Evolutionary conservation across 2,888 invertebrate genomes (phyloP).

Genomic region (Eupithecia pulchellata): DNA sequence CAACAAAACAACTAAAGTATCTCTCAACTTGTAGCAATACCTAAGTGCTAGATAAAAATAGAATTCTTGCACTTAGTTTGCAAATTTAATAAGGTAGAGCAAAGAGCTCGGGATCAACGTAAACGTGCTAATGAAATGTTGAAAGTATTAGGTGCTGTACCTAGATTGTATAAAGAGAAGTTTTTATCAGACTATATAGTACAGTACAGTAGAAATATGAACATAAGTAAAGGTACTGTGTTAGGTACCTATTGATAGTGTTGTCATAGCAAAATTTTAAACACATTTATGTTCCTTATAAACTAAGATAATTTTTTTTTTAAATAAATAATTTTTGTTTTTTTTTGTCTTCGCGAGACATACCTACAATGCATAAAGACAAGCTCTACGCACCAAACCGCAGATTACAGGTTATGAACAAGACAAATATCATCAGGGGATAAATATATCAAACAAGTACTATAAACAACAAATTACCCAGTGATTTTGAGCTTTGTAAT

Average conservation of each 20-base stretch:
- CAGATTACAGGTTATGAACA: no score
- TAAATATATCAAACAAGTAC: no score
- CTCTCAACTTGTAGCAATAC: conserved; percentile 1
- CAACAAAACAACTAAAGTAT: neutral
- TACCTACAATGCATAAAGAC: no score
- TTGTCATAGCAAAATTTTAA: neutral
- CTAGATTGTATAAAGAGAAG: neutral
- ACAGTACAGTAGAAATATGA: neutral
- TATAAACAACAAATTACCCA: no score
- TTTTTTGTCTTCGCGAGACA: no score
- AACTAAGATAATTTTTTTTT: no score
- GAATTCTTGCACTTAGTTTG: conserved; percentile 1
- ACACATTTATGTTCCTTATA: neutral
- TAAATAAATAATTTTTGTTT: no score
- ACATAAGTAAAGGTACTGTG: neutral
- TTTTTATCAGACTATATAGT: neutral
- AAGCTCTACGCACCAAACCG: no score
- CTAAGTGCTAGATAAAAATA: neutral
- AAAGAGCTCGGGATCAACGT: neutral
- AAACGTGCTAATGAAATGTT: neutral
- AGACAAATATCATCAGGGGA: no score
- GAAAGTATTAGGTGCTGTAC: neutral
- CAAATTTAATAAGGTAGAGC: neutral
- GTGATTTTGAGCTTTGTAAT: no score
- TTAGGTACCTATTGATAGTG: neutral